Conservation (phyloP, 1,140 invertebrate genomes). For the Drosophila willistoni region DNA sequence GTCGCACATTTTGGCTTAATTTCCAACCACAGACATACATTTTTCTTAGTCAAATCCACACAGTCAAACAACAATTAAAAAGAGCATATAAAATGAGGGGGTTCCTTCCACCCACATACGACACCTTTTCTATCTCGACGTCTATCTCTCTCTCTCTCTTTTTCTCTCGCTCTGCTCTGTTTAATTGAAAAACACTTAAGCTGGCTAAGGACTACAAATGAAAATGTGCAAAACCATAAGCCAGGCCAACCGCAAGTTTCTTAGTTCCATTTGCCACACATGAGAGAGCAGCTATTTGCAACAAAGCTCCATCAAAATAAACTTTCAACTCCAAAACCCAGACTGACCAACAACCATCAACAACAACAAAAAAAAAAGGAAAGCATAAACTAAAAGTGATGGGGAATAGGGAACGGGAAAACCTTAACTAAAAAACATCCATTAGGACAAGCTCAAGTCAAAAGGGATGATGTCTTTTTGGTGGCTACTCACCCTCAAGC, state of each 20-base stretch:
- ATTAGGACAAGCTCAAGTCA: constrained; percentile 53
- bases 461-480: constrained; percentile 40
- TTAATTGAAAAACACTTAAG: constrained; percentile 79
- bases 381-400: constrained; percentile 21
- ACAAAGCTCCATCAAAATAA: constrained; percentile 43
- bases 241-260: constrained; percentile 47
- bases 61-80: constrained; percentile 33
- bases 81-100: constrained; percentile 67
- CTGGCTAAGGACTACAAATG: constrained; percentile 29
- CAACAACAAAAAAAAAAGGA: constrained; percentile 14
- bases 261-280: constrained; percentile 27
- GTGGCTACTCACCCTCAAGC: constrained; percentile 89
- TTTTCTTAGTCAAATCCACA: constrained; percentile 9
- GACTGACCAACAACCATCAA: constrained; percentile 7
- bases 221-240: constrained; percentile 45
- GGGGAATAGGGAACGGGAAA: neutral
- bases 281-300: constrained; percentile 44
- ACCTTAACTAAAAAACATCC: constrained; percentile 11
- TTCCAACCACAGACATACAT: constrained; percentile 10
- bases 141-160: constrained; percentile 22
- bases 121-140: neutral
- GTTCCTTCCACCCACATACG: neutral
- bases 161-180: constrained; percentile 11
- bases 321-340: constrained; percentile 28
- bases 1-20: neutral